Percentiles rank a stretch among this genome's conserved stretches.
phyloP scores from a whole-genome alignment of 2,888 invertebrate genomes.

The Blomia tropicalis region DNA sequence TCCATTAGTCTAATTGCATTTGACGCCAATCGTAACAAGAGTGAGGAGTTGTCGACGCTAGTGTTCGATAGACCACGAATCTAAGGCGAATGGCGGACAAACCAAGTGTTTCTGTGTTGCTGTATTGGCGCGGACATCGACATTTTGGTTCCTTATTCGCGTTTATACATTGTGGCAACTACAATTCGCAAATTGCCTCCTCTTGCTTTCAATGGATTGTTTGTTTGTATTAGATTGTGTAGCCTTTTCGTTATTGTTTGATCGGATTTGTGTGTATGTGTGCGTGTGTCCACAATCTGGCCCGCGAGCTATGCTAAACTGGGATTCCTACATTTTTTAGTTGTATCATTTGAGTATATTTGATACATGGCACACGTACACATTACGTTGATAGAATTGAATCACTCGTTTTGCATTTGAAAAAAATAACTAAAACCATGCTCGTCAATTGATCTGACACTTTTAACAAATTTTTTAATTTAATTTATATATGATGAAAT shows the following conservation, averaged over 20 bases:
- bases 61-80: not conserved
- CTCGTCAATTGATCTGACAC: too few species aligned
- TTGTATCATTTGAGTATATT: too few species aligned
- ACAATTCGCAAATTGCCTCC: not conserved
- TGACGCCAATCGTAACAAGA: not conserved
- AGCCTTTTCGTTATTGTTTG: not conserved
- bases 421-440: too few species aligned
- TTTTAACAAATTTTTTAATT: not conserved
- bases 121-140: not conserved
- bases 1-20: constrained; percentile 17
- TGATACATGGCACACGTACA: too few species aligned
- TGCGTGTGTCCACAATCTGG: too few species aligned
- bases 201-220: not conserved
- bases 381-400: too few species aligned
- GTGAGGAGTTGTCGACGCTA: not conserved
- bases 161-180: not conserved
- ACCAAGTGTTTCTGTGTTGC: not conserved
- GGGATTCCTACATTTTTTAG: too few species aligned
- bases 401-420: too few species aligned
- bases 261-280: not conserved
- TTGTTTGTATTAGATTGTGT: not conserved
- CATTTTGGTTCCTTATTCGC: too few species aligned
- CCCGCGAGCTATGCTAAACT: not conserved
- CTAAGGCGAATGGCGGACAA: not conserved
- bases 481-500: not conserved